Evolutionary conservation across 2,888 invertebrate genomes (phyloP).

Genomic region (Hofmannophila pseudospretella): DNA sequence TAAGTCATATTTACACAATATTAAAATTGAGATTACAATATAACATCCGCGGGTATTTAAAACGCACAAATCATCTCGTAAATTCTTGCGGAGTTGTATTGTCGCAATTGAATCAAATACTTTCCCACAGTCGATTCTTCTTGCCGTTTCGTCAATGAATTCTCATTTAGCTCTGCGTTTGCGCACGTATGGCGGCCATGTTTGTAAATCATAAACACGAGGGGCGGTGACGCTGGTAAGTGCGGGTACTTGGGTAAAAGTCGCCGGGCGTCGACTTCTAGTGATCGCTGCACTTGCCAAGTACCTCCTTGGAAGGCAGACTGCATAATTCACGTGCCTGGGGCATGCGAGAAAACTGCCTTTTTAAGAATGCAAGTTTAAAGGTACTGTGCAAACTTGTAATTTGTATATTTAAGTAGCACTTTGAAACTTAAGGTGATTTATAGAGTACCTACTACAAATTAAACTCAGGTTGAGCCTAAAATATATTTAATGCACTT

Average conservation of each 20-base stretch:
- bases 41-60: slow-evolving; percentile 3
- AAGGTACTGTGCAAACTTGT: neutral
- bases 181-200: slow-evolving; percentile 15
- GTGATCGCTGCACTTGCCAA: neutral
- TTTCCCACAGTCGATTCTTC: slow-evolving; percentile 36
- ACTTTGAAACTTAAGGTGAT: too few relatives aligned
- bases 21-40: neutral
- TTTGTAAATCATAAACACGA: slow-evolving; percentile 31
- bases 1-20: too few relatives aligned
- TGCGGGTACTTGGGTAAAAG: slow-evolving; percentile 2
- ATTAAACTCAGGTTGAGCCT: too few relatives aligned
- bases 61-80: neutral
- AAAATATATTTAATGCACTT: too few relatives aligned
- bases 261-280: neutral
- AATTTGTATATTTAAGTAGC: too few relatives aligned
- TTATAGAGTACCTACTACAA: too few relatives aligned
- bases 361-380: too few relatives aligned
- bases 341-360: slow-evolving; percentile 14
- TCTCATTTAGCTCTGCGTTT: slow-evolving; percentile 18
- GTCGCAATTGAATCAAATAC: slow-evolving; percentile 27
- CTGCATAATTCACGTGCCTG: slow-evolving; percentile 15
- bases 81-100: slow-evolving; percentile 14
- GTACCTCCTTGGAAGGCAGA: slow-evolving; percentile 14
- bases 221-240: slow-evolving; percentile 18
- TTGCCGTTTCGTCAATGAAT: slow-evolving; percentile 34